Base-by-base conservation (phyloP, 2,797 vertebrate species). In the Melanotaenia parkinsoni region DNA sequence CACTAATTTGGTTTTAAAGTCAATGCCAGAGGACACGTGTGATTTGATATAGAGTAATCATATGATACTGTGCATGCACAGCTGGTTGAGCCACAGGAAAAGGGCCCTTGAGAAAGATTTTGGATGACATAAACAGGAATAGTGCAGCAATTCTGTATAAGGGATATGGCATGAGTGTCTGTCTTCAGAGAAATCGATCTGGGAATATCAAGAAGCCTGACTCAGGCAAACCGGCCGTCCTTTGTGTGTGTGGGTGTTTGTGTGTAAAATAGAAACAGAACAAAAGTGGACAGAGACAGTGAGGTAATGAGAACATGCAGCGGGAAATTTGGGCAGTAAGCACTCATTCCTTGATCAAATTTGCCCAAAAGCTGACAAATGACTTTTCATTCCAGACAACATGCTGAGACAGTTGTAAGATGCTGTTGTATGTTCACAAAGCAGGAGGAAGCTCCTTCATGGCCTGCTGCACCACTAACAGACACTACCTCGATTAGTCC, bases 181-280 rank as follows among this genome's bases (percentile, higher is more conserved):
- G 76, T 89, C 88, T 92, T 89, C 79, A 77, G 79, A 75, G 79
- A 72, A 82, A 93, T 92, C 82, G 74, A 93, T 91, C 65, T 18
- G 72, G 72, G 83, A 90, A 88, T 88, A 89, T 88, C 83, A 84
- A 89, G 86, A 90, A 76, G 81, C 83, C 92, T 93, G 92, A 94
- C 89, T 93, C 88, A 94, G 91, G 85, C 63, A 66, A 90, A 92
- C 67, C 20, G 5, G 26, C 75, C 47, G 70, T 65, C 62, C 53
- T 68, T 56, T 82, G 24, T 26, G 24, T 26, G 70, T 76, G 63
- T 62, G 70, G 62, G 80, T 75, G 67, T 65, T 62, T 22, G 65
- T 43, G 68, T 35, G 72, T 62, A 59, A 57, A 57, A 33, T 65
- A 54, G 28, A 65, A 70, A 73, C 32, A 38, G 14, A 62, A 40